Evolutionary conservation across 2,888 invertebrate species (phyloP), one percentile per base, ranked within the genome.

Genomic region (Xylophagus ater): DNA sequence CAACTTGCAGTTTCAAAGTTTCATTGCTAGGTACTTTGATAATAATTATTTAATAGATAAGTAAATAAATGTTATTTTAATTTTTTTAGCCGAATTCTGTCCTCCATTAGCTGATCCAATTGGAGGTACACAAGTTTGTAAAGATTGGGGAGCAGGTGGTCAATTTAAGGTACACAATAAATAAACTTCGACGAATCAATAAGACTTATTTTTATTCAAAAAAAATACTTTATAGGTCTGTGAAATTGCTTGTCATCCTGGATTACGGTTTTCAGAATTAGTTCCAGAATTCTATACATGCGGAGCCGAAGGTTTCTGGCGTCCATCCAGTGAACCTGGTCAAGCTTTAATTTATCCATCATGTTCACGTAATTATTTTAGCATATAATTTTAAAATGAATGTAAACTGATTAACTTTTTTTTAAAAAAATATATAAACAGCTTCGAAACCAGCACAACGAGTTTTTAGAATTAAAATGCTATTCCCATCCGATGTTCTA

Each of bases 231-330:
- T 34, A n/a, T 36, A 49, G 49, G 86, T 93, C 2, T 96, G 94
- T 60, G 89, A 90, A 64, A 90, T 92, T 43, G 73, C 78, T 33
- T 92, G 92, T 54, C 84, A 87, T 49, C 66, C 76, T 41, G 87
- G 88, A n/a, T 68, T 89, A 5, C 72, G 84, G 49, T 97, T 97
- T 70, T 90, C 93, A 0, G 85, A 89, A 57, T 77, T 80, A 40
- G 86, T 93, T n/a, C 93, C 96, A 2, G 84, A 87, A 50, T 96
- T 96, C 72, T 97, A 93, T 62, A 90, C 90, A 2, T 97, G 97
- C 58, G 94, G 93, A n/a, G 87, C 86, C 37, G 94, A 96, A 76
- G 97, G 96, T 26, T 87, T 90, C 66, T 97, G 96, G 97, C 73
- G 92, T 51, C 94, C 94, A 35, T 88, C 87, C 1, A 70, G 68